Percentiles rank a stretch among this genome's conserved stretches.
phyloP scores from a whole-genome alignment of 2,797 vertebrate species.

The Myoxocephalus aenaeus region DNA sequence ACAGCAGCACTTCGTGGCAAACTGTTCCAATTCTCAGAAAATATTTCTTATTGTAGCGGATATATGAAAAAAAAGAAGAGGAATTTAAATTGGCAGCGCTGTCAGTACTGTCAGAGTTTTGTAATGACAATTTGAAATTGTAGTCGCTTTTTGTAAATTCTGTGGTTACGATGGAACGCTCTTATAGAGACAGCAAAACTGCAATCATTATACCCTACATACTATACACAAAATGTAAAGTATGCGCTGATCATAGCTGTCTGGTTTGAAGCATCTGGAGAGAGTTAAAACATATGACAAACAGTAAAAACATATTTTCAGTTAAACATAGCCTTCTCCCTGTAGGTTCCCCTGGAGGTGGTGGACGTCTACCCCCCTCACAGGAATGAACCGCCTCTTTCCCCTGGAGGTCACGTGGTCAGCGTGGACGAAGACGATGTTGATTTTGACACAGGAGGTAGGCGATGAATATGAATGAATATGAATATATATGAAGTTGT shows the following conservation, averaged over 20 bases:
- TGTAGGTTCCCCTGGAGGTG: slow-evolving; percentile 68
- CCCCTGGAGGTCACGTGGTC: slow-evolving; percentile 81
- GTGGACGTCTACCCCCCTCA: slow-evolving; percentile 65
- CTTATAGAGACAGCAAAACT: slow-evolving; percentile 20
- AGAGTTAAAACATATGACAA: slow-evolving; percentile 31
- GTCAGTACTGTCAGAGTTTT: slow-evolving; percentile 9
- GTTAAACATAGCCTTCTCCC: not conserved
- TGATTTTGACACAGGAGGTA: slow-evolving; percentile 87
- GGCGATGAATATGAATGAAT: slow-evolving; percentile 50
- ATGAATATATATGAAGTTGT: not conserved
- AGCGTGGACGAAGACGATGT: slow-evolving; percentile 86
- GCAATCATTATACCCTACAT: not conserved
- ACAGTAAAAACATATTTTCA: slow-evolving; percentile 5
- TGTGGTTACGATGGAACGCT: slow-evolving; percentile 39
- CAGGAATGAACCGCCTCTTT: slow-evolving; percentile 44
- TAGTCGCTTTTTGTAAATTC: slow-evolving; percentile 15
- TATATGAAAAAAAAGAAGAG: not conserved
- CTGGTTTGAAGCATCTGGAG: slow-evolving; percentile 52
- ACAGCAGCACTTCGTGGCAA: not conserved
- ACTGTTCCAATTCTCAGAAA: slow-evolving; percentile 19
- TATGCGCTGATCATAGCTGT: slow-evolving; percentile 19
- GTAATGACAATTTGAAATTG: slow-evolving; percentile 28
- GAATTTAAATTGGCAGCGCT: slow-evolving; percentile 11
- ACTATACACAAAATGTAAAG: slow-evolving; percentile 19
- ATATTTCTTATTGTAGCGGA: not conserved